phyloP scores from a whole-genome alignment of 2,113 vertebrate species.

The Loxodonta africana region DNA sequence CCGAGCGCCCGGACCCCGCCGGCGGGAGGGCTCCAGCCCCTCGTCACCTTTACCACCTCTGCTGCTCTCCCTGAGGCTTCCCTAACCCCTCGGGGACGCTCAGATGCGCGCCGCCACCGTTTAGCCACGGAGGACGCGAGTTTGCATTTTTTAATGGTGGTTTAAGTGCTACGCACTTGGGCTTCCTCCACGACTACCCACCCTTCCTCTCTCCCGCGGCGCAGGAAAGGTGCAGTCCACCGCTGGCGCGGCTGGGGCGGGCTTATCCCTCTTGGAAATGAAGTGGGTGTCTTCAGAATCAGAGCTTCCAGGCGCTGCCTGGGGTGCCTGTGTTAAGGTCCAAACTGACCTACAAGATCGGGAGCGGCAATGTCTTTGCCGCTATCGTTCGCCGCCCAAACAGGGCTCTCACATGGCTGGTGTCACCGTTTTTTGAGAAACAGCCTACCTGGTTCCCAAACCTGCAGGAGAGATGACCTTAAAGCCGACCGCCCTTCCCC shows the following conservation, averaged over 20 bases:
- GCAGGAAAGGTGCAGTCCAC: neutral
- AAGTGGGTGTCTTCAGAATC: neutral
- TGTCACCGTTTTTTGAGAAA: neutral
- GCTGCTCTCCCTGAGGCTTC: neutral
- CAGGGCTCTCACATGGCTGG: neutral
- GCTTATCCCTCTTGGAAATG: neutral
- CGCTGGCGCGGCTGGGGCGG: neutral
- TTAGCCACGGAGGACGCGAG: neutral
- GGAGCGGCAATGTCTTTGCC: neutral
- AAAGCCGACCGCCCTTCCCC: neutral
- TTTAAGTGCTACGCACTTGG: neutral
- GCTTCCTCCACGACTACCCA: neutral
- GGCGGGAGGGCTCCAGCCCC: neutral
- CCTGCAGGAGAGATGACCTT: conserved; percentile 56
- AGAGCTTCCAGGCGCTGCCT: neutral
- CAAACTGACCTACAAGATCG: neutral
- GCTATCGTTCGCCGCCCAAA: neutral
- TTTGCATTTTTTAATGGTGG: conserved; percentile 37
- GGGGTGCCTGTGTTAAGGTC: neutral
- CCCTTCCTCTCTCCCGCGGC: neutral
- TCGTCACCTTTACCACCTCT: neutral
- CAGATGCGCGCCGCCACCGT: neutral
- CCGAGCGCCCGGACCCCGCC: neutral
- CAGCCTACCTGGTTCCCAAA: neutral
- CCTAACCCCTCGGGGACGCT: neutral